Evolutionary conservation across 2,797 vertebrate genomes (phyloP), one percentile per base, ranked within the genome.

Genomic region (Sebastes matsubarae): DNA sequence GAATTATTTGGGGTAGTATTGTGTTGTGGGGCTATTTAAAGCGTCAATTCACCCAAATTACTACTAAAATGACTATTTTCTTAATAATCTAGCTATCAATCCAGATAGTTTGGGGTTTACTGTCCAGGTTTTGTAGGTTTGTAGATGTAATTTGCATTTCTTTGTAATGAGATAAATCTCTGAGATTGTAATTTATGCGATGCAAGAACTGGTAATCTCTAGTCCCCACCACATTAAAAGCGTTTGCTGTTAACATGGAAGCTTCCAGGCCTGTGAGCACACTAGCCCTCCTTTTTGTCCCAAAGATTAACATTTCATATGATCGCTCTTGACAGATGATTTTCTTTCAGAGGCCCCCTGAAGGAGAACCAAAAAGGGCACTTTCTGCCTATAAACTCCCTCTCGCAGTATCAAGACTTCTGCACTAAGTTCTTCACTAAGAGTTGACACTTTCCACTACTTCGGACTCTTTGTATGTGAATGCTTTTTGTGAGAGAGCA

Each of bases 341-440:
- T 96, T 96, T 96, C 96, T 97, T 95, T 92, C 95, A 94, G 96
- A 95, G 96, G 96, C 94, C 96, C 94, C 87, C 93, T 87, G 82
- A 96, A 96, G 96, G 95, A 97, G 96, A 95, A 97, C 97, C 96
- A 97, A 97, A 97, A 97, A 96, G 96, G 96, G 88, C 95, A 96
- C 96, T 96, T 87, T 82, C 25, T 38, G 7, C 61, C 93, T 93
- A 90, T 87, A 94, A 94, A 42, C 14, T 93, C 93, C 84, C 74
- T 96, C 36, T 32, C 60, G 5, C 52, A 24, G 4, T 64, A 12
- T 68, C 95, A 91, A 95, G 24, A 68, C 7, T 58, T 75, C 29
- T 60, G 67, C 55, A 68, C 38, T 20, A 24, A 57, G 8, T 67
- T 73, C 14, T 12, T 46, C n/a, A 2, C 58, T 7, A 18, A 36